These are phyloP conservation scores for Molossus molossus DNA, from an alignment of 2,797 vertebrate genomes.

Conservation along the genomic window DNA sequence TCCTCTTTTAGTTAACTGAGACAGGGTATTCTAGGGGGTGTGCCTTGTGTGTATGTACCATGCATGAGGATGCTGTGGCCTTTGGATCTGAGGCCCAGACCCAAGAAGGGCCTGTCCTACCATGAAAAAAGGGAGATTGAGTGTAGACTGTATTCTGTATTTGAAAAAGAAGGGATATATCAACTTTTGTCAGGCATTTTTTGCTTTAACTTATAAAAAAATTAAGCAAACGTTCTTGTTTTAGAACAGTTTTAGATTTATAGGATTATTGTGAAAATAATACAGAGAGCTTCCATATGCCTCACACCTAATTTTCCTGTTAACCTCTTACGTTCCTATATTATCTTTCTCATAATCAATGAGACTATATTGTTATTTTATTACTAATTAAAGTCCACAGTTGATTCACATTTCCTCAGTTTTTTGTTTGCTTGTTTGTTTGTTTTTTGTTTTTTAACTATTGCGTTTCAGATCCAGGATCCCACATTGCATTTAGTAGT, in stretches of 20 bases:
- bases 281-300: background rate
- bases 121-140: background rate
- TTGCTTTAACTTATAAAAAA: too few relatives aligned
- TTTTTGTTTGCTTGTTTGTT: too few relatives aligned
- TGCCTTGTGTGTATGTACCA: fast-evolving
- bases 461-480: background rate
- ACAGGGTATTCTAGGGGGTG: too few relatives aligned
- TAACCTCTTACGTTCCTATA: background rate
- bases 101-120: background rate
- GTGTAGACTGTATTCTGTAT: background rate
- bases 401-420: background rate
- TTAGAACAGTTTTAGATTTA: background rate
- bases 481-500: background rate
- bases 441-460: background rate
- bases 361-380: background rate
- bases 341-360: background rate
- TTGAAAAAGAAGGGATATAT: background rate
- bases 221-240: background rate
- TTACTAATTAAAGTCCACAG: background rate
- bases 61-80: fast-evolving
- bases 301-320: background rate
- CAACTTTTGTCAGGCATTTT: background rate
- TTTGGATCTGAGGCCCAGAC: background rate
- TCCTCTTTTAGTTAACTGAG: background rate
- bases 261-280: background rate